Evolutionary conservation across 2,888 invertebrate species (phyloP).

Genomic region (Phasia obesa): DNA sequence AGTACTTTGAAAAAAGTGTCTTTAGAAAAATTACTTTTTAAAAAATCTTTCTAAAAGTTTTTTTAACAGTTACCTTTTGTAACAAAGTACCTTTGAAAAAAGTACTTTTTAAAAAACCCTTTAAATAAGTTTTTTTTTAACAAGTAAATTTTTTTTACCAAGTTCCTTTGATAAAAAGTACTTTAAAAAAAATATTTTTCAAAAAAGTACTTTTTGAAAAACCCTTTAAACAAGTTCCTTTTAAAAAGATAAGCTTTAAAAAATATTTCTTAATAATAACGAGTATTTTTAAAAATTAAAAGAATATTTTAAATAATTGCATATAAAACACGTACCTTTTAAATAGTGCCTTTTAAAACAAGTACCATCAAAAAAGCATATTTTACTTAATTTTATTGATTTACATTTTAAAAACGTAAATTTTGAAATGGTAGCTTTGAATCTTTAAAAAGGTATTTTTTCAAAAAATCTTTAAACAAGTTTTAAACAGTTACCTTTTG

Average conservation of each 20-base stretch:
- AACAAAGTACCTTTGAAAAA: background rate
- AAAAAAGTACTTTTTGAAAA: background rate
- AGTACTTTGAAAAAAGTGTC: background rate
- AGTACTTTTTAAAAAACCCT: background rate
- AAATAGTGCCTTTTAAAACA: background rate
- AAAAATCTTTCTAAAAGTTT: background rate
- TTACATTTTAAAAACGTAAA: too few relatives aligned
- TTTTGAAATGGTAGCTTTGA: too few relatives aligned
- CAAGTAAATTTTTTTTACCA: background rate
- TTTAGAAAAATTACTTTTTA: background rate
- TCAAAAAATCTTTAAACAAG: too few relatives aligned
- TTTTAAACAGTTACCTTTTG: too few relatives aligned
- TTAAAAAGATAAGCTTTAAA: background rate
- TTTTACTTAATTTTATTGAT: too few relatives aligned
- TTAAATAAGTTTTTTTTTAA: too few relatives aligned
- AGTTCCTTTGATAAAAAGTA: too few relatives aligned
- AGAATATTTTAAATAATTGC: too few relatives aligned
- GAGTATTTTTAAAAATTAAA: too few relatives aligned
- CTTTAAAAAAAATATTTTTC: background rate
- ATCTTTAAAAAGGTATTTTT: too few relatives aligned
- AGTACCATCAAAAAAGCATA: background rate
- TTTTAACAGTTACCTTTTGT: background rate
- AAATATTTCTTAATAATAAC: background rate
- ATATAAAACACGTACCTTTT: background rate
- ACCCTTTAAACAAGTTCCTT: background rate